Conservation (phyloP, 2,113 vertebrate species). For the Datnioides undecimradiatus region DNA sequence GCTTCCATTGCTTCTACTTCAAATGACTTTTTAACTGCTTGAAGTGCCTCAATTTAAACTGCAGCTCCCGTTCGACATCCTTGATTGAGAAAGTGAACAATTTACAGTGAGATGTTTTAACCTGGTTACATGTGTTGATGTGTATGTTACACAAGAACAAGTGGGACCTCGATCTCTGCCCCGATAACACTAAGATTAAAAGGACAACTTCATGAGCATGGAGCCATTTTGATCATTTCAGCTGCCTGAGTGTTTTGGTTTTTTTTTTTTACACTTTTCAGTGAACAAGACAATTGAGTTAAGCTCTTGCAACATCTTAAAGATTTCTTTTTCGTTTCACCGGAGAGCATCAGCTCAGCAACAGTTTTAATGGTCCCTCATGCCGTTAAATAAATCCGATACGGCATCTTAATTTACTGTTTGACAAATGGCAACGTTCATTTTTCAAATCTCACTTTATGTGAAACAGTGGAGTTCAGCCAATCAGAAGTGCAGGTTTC, state of each 20-base stretch:
- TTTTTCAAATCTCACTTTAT: slow-evolving; percentile 29
- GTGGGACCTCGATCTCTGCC: slow-evolving; percentile 5
- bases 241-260: no score
- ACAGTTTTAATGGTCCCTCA: slow-evolving; percentile 13
- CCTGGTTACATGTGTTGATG: background rate
- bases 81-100: no score
- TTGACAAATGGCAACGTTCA: slow-evolving; percentile 12
- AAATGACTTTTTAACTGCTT: no score
- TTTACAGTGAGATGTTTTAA: background rate
- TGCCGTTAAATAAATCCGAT: slow-evolving; percentile 5
- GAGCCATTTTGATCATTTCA: slow-evolving; percentile 13
- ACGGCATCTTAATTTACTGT: background rate
- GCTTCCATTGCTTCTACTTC: no score
- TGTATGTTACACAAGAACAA: slow-evolving; percentile 24
- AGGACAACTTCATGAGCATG: background rate
- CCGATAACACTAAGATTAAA: slow-evolving; percentile 24
- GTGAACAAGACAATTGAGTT: background rate
- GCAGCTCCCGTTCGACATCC: no score
- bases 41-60: no score
- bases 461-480: slow-evolving; percentile 17
- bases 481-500: slow-evolving; percentile 39
- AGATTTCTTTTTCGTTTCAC: slow-evolving; percentile 4
- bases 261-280: slow-evolving; percentile 10
- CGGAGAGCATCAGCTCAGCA: slow-evolving; percentile 9
- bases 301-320: background rate